Conservation (phyloP, 2,113 vertebrate species). For the Ctenodactylus gundi region DNA sequence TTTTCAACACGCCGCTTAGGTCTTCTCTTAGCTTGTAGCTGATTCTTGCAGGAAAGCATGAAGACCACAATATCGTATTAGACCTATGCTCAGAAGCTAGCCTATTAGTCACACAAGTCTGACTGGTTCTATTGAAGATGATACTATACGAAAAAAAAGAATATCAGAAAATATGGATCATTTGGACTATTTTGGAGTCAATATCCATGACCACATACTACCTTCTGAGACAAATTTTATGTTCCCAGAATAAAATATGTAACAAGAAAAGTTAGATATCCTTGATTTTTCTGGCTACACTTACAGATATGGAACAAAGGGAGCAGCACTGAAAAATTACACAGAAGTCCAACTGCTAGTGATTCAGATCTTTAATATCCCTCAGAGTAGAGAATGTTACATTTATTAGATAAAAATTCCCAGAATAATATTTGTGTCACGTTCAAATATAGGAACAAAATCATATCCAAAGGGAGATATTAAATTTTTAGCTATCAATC, state of each 20-base stretch:
- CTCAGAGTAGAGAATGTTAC: conserved; percentile 16
- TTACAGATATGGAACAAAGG: conserved; percentile 6
- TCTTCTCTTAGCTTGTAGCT: background rate
- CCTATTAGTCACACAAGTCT: background rate
- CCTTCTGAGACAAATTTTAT: background rate
- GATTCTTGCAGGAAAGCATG: background rate
- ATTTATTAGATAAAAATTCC: conserved; percentile 61
- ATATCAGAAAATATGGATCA: background rate
- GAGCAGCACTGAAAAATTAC: background rate
- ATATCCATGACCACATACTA: background rate
- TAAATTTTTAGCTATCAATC: conserved; percentile 34
- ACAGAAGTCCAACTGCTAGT: background rate
- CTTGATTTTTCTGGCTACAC: background rate
- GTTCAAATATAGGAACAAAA: conserved; percentile 59
- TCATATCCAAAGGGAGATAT: conserved; percentile 30
- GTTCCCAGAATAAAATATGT: background rate
- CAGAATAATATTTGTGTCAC: conserved; percentile 36
- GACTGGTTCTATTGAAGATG: background rate
- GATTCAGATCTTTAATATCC: conserved; percentile 49
- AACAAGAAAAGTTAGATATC: background rate
- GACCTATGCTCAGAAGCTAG: background rate
- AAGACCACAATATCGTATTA: background rate
- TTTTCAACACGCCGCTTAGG: background rate
- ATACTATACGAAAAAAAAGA: background rate
- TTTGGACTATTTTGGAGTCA: background rate